Evolutionary conservation across 2,888 invertebrate species (phyloP).

Genomic region (Oscheius sp.): DNA sequence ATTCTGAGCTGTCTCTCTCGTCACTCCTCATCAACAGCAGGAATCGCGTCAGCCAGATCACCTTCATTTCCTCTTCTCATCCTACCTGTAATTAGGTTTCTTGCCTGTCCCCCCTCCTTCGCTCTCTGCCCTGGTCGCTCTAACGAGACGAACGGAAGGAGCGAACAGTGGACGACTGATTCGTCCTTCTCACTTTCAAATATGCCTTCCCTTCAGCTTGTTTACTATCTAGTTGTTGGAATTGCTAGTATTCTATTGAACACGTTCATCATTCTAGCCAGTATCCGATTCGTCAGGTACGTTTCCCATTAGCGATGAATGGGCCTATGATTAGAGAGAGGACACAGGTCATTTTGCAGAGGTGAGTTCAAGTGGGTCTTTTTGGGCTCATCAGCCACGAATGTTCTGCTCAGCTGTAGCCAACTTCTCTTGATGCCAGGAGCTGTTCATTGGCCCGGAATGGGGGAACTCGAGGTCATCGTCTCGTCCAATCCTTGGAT

Average conservation of each 20-base stretch:
- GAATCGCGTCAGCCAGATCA: background rate
- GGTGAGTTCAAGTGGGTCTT: constrained; percentile 39
- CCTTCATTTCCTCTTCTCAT: constrained; percentile 24
- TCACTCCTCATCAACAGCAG: no score
- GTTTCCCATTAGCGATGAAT: background rate
- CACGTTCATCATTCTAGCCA: constrained; percentile 25
- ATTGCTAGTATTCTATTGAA: constrained; percentile 20
- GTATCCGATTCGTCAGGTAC: constrained; percentile 23
- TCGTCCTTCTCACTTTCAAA: background rate
- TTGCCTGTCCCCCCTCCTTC: background rate
- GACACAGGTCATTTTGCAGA: background rate
- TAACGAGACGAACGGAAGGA: constrained; percentile 19
- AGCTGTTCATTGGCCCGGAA: constrained; percentile 22
- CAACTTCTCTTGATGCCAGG: constrained; percentile 32
- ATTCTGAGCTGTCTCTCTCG: no score
- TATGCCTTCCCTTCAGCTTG: constrained; percentile 4
- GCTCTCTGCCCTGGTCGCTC: background rate
- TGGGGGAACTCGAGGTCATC: constrained; percentile 17
- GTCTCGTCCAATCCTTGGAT: constrained; percentile 30
- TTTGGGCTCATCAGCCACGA: constrained; percentile 19
- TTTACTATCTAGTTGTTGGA: constrained; percentile 23
- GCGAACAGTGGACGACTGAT: constrained; percentile 6
- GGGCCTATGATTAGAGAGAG: background rate
- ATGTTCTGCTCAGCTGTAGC: constrained; percentile 18
- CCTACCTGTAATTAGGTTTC: constrained; percentile 15